phyloP scores from a whole-genome alignment of 1,140 invertebrate species.

The Oscheius sp. region DNA sequence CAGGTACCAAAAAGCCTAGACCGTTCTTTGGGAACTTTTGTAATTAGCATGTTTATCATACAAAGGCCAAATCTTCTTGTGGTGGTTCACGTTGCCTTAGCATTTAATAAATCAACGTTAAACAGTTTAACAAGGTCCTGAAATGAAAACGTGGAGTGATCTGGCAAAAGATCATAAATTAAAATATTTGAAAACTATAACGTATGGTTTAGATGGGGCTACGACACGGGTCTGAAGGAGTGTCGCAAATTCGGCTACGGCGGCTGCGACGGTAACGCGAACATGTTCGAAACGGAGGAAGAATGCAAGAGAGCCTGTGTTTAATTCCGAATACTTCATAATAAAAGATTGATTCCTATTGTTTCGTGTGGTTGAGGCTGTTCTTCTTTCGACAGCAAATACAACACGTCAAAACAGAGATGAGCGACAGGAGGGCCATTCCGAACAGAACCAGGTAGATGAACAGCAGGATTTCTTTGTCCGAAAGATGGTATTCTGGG shows the following conservation, averaged over 20 bases:
- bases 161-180: no score
- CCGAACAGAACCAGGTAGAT: background rate
- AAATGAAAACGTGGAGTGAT: no score
- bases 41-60: no score
- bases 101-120: no score
- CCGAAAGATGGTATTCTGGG: background rate
- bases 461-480: conserved; percentile 1
- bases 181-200: background rate
- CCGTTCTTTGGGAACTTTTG: no score
- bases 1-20: no score
- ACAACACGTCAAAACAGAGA: background rate
- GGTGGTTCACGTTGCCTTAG: no score
- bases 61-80: no score
- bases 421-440: background rate
- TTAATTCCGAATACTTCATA: background rate
- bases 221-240: background rate
- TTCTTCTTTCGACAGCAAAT: background rate
- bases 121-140: no score
- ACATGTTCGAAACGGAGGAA: background rate
- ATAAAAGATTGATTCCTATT: background rate
- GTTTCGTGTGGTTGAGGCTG: background rate
- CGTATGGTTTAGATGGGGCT: background rate
- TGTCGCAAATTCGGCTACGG: background rate
- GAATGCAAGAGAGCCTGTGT: background rate
- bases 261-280: background rate